Evolutionary conservation across 2,888 invertebrate species (phyloP), one percentile per base, ranked within the genome.

Genomic region (Anodontia alba): DNA sequence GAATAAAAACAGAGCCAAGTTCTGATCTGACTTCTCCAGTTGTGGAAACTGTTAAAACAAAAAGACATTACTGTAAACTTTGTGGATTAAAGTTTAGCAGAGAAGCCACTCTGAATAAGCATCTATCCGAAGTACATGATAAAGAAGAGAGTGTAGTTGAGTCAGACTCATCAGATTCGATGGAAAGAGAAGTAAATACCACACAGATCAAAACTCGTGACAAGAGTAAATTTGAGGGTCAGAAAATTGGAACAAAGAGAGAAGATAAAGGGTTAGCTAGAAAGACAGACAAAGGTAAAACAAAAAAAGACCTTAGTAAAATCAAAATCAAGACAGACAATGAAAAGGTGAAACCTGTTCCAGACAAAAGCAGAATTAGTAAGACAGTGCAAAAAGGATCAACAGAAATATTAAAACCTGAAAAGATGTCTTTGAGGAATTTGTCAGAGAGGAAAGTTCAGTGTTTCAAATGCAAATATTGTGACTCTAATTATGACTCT

Each of bases 21-120:
- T 62, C 62, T 8, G 33, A 33, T 33, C 20, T 62, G 5, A 62
- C 10, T 31, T 62, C 62, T 33, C 62, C 62, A 5, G 62, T 62
- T 31, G 12, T 62, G 33, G 62, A 62, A 33, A 62, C 62, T 12
- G 62, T 62, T 8, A 62, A 62, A 29, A 62, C 31, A 10, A 62
- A 62, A 20, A 31, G 62, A 20, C 62, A 62, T 33, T 26, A 62
- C 33, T 62, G 62, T 29, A 62, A 23, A 1, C 33, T 62, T 1
- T 62, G 62, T 62, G 62, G 62, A 1, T 20, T 33, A 31, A 62
- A 62, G 23, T 62, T 62, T 20, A 62, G 62, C 62, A 62, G 62
- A 33, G 62, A 62, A 33, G 62, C 62, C 3, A 62, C 62, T 17
- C 20, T 62, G 20, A 62, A 62, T 26, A 62, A 62, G 33, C 62